Base-by-base conservation (phyloP, 2,797 vertebrate genomes). In the Rhinella marina region DNA sequence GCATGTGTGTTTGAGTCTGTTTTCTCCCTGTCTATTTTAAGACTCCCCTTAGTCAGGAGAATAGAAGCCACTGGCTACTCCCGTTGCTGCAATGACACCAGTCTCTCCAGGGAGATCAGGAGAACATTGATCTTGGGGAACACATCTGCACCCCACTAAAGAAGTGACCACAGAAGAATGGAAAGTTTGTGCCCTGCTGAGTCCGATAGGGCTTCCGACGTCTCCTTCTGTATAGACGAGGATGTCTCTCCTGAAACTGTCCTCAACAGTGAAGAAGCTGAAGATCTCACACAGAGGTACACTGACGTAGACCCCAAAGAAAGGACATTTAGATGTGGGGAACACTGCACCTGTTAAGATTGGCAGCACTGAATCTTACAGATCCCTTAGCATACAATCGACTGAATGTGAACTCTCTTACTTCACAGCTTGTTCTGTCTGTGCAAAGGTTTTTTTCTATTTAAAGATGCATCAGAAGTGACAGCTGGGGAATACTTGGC, bases 1-100 rank as follows among this genome's bases (percentile, higher is more conserved):
- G 88, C 88, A 78, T 88, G 89, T 90, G 57, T 11, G 48, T 88
- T 90, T 91, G 84, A 91, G 86, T 86, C 68, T 87, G 88, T 89
- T 90, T 8, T 16, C 10, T 91, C 87, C 88, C 91, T 80, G 93
- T 95, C 97, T 99, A 99, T 99, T 99, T 98, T 94, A 95, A 97
- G 96, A 92, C 90, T 90, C 90, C 89, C 96, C 96, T 96, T 94
- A 96, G 94, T 97, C 96, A 97, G 95, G 94, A 93, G 94, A 95
- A 95, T 92, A 50, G 92, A 94, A 94, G 94, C 80, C 84, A 86
- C 17, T 23, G 78, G 48, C 77, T 70, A 27, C 77, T 59, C 52
- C 70, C 9, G 29, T 93, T 93, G 93, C 95, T 93, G 95, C 93
- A 95, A 96, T 96, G 96, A 95, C 94, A 93, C 94, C 92, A 95